phyloP scores from a whole-genome alignment of 2,888 invertebrate genomes.

The Sylvicola cinctus region DNA sequence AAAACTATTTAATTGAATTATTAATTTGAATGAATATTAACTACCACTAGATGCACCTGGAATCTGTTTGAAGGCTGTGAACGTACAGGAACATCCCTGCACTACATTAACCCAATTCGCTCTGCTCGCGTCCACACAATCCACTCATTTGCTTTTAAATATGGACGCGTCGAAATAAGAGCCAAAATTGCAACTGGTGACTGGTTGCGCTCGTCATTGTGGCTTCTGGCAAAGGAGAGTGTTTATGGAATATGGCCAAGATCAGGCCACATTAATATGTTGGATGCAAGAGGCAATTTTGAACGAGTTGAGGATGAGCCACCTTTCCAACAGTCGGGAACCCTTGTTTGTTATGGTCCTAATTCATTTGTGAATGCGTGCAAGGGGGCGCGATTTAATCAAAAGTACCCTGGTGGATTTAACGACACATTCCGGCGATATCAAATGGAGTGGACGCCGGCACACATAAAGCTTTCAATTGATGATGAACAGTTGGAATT shows the following conservation, averaged over 20 bases:
- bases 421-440: constrained; percentile 39
- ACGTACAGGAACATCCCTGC: constrained; percentile 28
- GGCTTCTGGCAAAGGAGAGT: constrained; percentile 43
- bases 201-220: constrained; percentile 37
- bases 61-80: constrained; percentile 35
- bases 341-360: constrained; percentile 48
- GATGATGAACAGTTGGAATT: constrained; percentile 32
- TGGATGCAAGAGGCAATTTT: constrained; percentile 35
- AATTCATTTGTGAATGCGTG: constrained; percentile 26
- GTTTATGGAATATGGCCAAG: constrained; percentile 46
- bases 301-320: constrained; percentile 27
- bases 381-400: constrained; percentile 12
- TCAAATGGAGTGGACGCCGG: constrained; percentile 42
- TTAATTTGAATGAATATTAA: constrained; percentile 17
- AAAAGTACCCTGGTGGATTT: constrained; percentile 19
- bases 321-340: constrained; percentile 32
- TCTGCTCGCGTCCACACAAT: constrained; percentile 42
- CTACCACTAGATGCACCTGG: constrained; percentile 30
- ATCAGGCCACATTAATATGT: constrained; percentile 51
- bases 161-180: constrained; percentile 38
- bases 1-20: constrained; percentile 33
- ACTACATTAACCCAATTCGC: constrained; percentile 41
- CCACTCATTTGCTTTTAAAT: constrained; percentile 40
- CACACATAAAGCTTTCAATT: constrained; percentile 14
- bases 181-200: constrained; percentile 51